Evolutionary conservation across 2,888 invertebrate genomes (phyloP).

Genomic region (Embidobia sp.): DNA sequence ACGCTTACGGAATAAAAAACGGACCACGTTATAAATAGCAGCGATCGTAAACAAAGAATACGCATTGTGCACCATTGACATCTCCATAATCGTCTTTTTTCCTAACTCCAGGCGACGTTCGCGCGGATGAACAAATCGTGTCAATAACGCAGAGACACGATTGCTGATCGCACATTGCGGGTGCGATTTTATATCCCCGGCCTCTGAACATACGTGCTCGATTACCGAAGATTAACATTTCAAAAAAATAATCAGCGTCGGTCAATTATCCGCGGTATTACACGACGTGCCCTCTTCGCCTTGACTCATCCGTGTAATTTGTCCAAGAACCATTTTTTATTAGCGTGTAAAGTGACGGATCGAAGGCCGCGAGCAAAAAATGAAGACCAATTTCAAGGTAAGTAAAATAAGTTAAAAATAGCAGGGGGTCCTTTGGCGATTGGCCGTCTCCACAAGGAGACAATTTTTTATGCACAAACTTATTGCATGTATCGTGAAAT

Average conservation of each 20-base stretch:
- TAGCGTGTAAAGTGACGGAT: conserved; percentile 17
- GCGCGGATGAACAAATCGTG: conserved; percentile 11
- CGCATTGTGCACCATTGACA: conserved; percentile 33
- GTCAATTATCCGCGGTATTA: conserved; percentile 22
- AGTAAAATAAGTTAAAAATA: conserved; percentile 1
- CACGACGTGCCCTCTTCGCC: not conserved
- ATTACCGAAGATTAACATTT: conserved; percentile 4
- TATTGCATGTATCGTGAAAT: no score
- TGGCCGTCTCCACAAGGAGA: no score
- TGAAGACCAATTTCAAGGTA: conserved; percentile 27
- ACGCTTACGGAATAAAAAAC: conserved; percentile 38
- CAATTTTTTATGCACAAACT: no score
- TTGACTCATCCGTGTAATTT: conserved; percentile 7
- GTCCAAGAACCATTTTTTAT: not conserved
- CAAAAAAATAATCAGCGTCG: conserved; percentile 39
- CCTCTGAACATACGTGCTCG: conserved; percentile 13
- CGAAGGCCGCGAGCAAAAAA: conserved; percentile 1
- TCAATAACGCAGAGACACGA: conserved; percentile 24
- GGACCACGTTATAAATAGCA: conserved; percentile 40
- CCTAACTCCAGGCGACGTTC: conserved; percentile 16
- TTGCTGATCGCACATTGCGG: conserved; percentile 3
- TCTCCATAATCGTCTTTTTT: conserved; percentile 24
- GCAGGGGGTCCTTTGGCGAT: not conserved
- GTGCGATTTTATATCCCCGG: conserved; percentile 25
- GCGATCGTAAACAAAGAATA: conserved; percentile 49